Evolutionary conservation across 2,888 invertebrate species (phyloP).

Genomic region (Pycnomerus fuliginosus): DNA sequence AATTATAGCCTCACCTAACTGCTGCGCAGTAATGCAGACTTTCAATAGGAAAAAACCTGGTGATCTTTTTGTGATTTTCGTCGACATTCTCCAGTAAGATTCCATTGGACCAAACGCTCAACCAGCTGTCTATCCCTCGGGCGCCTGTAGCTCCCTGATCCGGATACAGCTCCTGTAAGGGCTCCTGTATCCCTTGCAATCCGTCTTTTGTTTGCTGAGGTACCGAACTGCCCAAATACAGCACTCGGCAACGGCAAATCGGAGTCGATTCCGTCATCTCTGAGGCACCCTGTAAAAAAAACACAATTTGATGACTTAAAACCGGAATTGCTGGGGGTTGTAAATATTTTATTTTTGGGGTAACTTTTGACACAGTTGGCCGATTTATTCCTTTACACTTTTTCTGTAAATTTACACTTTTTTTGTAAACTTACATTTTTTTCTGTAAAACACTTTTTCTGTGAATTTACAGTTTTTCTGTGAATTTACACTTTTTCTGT

Average conservation of each 20-base stretch:
- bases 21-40: constrained; percentile 95
- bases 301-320: too few species aligned
- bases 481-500: too few species aligned
- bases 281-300: too few species aligned
- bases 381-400: too few species aligned
- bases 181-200: constrained; percentile 95
- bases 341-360: too few species aligned
- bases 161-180: constrained; percentile 92
- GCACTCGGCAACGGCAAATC: constrained; percentile 93
- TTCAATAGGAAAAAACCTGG: constrained; percentile 94
- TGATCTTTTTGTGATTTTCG: constrained; percentile 90
- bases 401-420: too few species aligned
- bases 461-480: too few species aligned
- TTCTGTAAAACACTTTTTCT: too few species aligned
- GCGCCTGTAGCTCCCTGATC: constrained; percentile 88
- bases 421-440: too few species aligned
- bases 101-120: constrained; percentile 97
- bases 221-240: constrained; percentile 94
- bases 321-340: too few species aligned
- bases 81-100: constrained; percentile 94
- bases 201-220: constrained; percentile 98
- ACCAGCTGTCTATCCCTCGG: constrained; percentile 92
- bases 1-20: too few species aligned
- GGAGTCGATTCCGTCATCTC: constrained; percentile 79
- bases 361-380: too few species aligned